Conservation (phyloP, 2,113 vertebrate genomes). For the human (Homo sapiens) region GRCh38 chrX:6565001-6565500, state of each 20-base stretch:
- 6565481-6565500: background rate
- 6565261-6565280: background rate
- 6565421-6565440: background rate
- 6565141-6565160: background rate
- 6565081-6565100: background rate
- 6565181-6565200: background rate
- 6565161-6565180: background rate
- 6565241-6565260: background rate
- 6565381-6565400: background rate
- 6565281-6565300: background rate
- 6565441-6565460: background rate
- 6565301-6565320: background rate
- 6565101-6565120: background rate
- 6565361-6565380: background rate
- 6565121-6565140: background rate
- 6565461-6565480: background rate
- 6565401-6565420: background rate
- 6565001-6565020: background rate
- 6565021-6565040: background rate
- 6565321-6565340: background rate
- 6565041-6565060: background rate
- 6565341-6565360: background rate
- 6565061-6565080: background rate
- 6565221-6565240: background rate
- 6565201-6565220: background rate